Evolutionary conservation across 2,888 invertebrate genomes (phyloP), one percentile per base, ranked within the genome.

Genomic region (Mylabris sibirica): DNA sequence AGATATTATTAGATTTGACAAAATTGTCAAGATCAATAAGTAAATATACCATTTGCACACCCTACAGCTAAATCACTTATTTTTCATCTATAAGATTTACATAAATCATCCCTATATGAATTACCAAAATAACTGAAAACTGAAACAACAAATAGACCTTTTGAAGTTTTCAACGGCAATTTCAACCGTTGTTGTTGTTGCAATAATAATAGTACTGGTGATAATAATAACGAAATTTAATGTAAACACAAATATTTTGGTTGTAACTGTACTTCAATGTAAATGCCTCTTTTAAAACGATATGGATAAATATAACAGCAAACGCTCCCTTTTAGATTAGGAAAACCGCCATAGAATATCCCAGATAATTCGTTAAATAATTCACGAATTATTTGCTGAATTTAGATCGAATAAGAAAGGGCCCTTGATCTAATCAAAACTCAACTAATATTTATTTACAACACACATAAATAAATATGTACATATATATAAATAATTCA

Each of bases 341-440:
- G 44, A 5, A n/a, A 8, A 53, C 49, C 49, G 22, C 49, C n/a
- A 53, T 53, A 20, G 49, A 53, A 53, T 53, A 22, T 53, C 22
- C 22, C 22, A 22, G 22, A 53, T 70, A 66, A 74, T 71, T 68
- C 72, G 66, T 72, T 75, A 74, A 76, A 76, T 76, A 77, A 77
- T 76, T 73, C 74, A 74, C 64, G 70, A 63, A 70, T 67, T 74
- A 73, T 77, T 76, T 76, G 69, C 74, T 64, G 69, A 44, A 44
- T 44, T 44, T n/a, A 41, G n/a, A 6, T 22, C 22, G 49, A 9
- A 17, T n/a, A 44, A 44, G 44, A 44, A 44, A 44, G 49, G 49
- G 49, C 2, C 22, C 49, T 11, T 8, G 20, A 53, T 53, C 22
- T 53, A 53, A 53, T 53, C 49, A 53, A 53, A 22, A 53, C 11